Conservation (phyloP, 1,140 invertebrate species). For the Cylas formicarius region DNA sequence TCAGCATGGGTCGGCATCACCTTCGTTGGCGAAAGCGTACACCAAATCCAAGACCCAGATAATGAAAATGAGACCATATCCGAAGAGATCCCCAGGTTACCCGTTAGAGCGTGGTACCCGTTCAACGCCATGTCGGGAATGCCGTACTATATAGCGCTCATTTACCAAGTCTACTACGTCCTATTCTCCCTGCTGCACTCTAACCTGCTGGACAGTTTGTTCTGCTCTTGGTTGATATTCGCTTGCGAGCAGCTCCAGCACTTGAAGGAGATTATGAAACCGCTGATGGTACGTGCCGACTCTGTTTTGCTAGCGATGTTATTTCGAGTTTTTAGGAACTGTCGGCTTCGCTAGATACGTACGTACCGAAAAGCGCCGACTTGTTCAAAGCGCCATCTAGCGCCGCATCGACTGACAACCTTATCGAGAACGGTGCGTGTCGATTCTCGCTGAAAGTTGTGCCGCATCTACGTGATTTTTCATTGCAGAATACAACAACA, state of each 20-base stretch:
- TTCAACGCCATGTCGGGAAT: slow-evolving; percentile 61
- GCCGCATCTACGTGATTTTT: background rate
- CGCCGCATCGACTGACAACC: slow-evolving; percentile 48
- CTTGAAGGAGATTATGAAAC: slow-evolving; percentile 76
- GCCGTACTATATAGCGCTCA: slow-evolving; percentile 57
- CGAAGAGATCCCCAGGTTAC: slow-evolving; percentile 62
- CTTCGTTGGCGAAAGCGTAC: slow-evolving; percentile 67
- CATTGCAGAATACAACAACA: slow-evolving; percentile 36
- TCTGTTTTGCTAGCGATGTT: background rate
- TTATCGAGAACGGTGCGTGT: slow-evolving; percentile 45
- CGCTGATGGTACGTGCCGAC: slow-evolving; percentile 53
- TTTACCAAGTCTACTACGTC: slow-evolving; percentile 61
- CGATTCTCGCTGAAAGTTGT: too few species aligned
- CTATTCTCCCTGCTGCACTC: slow-evolving; percentile 61
- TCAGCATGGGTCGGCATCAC: slow-evolving; percentile 60
- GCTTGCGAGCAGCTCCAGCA: slow-evolving; percentile 78
- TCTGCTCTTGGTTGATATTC: slow-evolving; percentile 76
- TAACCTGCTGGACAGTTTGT: slow-evolving; percentile 66
- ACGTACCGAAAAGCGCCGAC: slow-evolving; percentile 69
- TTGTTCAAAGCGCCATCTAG: slow-evolving; percentile 57
- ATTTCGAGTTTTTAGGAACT: slow-evolving; percentile 47
- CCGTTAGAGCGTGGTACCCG: slow-evolving; percentile 68
- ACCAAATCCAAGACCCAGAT: slow-evolving; percentile 57
- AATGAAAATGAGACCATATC: slow-evolving; percentile 61
- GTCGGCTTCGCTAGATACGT: slow-evolving; percentile 69